Evolutionary conservation across 2,797 vertebrate species (phyloP), one percentile per base, ranked within the genome.

Genomic region (Hozukius guyotensis): DNA sequence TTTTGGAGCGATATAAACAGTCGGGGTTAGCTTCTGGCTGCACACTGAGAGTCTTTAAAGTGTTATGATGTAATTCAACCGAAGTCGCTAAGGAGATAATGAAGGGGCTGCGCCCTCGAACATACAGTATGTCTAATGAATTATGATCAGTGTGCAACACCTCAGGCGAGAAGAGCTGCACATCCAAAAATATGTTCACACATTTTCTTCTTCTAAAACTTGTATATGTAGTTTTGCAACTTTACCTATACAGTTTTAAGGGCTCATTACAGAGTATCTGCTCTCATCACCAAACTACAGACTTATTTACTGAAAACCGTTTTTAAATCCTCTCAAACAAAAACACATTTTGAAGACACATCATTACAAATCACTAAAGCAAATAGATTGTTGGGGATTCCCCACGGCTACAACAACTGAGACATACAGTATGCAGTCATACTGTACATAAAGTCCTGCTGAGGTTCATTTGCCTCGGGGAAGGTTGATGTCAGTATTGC

Each of bases 401-500:
- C 27, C 62, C n/a, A 72, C 7, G 8, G 49, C 55, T 56, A 4
- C 16, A 46, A 14, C 24, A 20, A 7, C 73, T 72, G 8, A 74
- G 42, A 80, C 57, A 13, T 9, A 38, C 12, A 38, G 36, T 38
- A 42, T 29, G 8, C 12, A 18, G 34, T 18, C n/a, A 9, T 25
- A 24, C 62, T 64, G 22, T 64, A 16, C 34, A 16, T 8, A 18
- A 18, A 9, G 24, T 68, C 36, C 13, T 25, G 8, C 13, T 71
- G 46, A 82, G 75, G 22, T 67, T 79, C 4, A 6, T 77, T 79
- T 63, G 34, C 59, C 52, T 81, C 8, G 4, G 27, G 38, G 46
- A 77, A 71, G 32, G 72, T 55, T 29, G 52, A 75, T 80, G 82
- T 89, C 86, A 83, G 84, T 89, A 87, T 89, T 92, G 34, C 65